Evolutionary conservation across 1,140 invertebrate species (phyloP), one percentile per base, ranked within the genome.

Genomic region (Carposina sasakii): DNA sequence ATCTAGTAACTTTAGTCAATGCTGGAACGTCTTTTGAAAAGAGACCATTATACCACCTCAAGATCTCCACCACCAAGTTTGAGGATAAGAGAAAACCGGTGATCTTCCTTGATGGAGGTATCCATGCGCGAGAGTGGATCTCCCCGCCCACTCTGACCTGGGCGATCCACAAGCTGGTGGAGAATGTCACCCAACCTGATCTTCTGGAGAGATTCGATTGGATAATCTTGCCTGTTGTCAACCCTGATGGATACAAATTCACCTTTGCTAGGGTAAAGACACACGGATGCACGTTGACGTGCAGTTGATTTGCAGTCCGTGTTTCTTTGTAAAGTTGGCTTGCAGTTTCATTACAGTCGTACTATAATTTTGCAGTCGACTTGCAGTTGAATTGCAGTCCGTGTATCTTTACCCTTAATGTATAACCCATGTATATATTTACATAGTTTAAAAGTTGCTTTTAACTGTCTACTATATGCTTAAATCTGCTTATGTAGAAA

Each of bases 51-150:
- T 70, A 81, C 30, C 74, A 70, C 12, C 71, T 87, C 10, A 84
- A 78, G 28, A 77, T 87, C 37, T 78, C 77, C 10, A 76, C 76
- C 23, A 72, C 70, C 0, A 48, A 52, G 21, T 55, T 55, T 22
- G 17, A 53, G 34, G 44, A 47, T 15, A 36, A 58, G 3, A 58
- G 55, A 17, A 85, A 85, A 49, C 81, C 81, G 31, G 47, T 76
- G 2, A 63, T 85, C 40, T 81, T 85, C 10, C 48, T 71, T 12
- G 69, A 78, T 37, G 67, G 52, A 13, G 66, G 60, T 16, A 71
- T 75, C 23, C 87, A 90, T 63, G 87, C 87, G 1, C 60, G 89
- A 30, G 89, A 90, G 73, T 89, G 88, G 87, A 85, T 88, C 15
- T 60, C 82, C 13, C 76, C 83, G 3, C 72, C 85, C 2, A 67